Evolutionary conservation across 2,113 vertebrate genomes (phyloP).

Genomic region (Ovibos moschatus): DNA sequence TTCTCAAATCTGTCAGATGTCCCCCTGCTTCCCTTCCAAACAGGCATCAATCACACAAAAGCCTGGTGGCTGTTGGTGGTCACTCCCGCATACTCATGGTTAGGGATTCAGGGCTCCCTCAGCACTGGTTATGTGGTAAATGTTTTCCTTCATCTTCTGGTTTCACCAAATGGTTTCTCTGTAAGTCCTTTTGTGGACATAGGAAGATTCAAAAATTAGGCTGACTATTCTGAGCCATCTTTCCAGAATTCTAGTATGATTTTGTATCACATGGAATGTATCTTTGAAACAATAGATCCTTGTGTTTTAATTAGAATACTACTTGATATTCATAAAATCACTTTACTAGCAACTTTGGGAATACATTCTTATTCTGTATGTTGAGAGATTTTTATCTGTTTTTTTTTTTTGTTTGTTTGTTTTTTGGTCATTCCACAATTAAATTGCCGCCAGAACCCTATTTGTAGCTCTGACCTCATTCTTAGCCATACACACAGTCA

Average conservation of each 20-base stretch:
- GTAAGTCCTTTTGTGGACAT: background rate
- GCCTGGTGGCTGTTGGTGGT: background rate
- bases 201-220: background rate
- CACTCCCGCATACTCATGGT: background rate
- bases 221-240: background rate
- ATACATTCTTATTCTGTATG: background rate
- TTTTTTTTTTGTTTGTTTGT: background rate
- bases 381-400: background rate
- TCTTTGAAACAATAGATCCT: background rate
- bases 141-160: background rate
- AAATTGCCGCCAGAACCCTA: background rate
- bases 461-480: background rate
- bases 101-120: background rate
- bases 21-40: background rate
- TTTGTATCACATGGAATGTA: background rate
- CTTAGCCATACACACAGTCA: background rate
- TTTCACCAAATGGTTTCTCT: background rate
- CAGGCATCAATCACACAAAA: background rate
- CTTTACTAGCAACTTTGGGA: background rate
- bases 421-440: background rate
- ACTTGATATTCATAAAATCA: background rate
- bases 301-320: slow-evolving; percentile 7
- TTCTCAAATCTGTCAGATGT: background rate
- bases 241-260: background rate
- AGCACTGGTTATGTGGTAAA: background rate